Percentiles rank a stretch among this genome's conserved stretches.
These are phyloP conservation scores for Eupithecia subumbrata DNA, from an alignment of 2,888 invertebrate genomes.

Conservation along the genomic window DNA sequence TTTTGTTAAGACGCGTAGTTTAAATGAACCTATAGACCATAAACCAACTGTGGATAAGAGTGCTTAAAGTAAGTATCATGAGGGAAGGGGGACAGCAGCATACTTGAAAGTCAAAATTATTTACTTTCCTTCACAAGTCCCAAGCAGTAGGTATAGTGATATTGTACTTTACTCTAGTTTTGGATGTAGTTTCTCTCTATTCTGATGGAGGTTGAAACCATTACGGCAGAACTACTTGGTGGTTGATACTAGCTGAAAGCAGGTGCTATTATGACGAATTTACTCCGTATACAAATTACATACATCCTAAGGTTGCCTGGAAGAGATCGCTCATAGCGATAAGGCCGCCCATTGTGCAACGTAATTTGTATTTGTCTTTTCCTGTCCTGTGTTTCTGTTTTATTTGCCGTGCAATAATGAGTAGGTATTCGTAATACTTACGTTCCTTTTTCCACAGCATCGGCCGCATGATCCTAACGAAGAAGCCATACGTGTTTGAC, in stretches of 20 bases:
- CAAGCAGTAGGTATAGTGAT: background rate
- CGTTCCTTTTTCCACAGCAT: constrained; percentile 77
- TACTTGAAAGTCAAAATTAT: background rate
- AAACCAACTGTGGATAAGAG: background rate
- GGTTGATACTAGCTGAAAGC: background rate
- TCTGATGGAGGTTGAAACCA: background rate
- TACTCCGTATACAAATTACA: background rate
- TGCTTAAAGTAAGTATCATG: background rate
- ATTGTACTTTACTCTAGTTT: background rate
- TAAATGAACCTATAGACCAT: background rate
- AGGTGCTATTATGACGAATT: background rate
- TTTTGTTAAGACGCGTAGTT: background rate
- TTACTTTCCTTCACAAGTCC: background rate
- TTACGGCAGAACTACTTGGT: background rate
- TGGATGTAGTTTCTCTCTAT: background rate
- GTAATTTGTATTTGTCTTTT: too few relatives aligned
- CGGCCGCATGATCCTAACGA: constrained; percentile 89
- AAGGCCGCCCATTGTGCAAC: too few relatives aligned
- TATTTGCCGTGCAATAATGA: too few relatives aligned
- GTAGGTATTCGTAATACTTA: too few relatives aligned
- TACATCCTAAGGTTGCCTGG: too few relatives aligned
- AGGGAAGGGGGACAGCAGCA: background rate
- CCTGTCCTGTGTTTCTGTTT: too few relatives aligned
- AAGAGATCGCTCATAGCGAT: too few relatives aligned
- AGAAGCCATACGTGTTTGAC: constrained; percentile 88